phyloP scores from a whole-genome alignment of 2,888 invertebrate genomes.

The Macrosoma leucophasiata region DNA sequence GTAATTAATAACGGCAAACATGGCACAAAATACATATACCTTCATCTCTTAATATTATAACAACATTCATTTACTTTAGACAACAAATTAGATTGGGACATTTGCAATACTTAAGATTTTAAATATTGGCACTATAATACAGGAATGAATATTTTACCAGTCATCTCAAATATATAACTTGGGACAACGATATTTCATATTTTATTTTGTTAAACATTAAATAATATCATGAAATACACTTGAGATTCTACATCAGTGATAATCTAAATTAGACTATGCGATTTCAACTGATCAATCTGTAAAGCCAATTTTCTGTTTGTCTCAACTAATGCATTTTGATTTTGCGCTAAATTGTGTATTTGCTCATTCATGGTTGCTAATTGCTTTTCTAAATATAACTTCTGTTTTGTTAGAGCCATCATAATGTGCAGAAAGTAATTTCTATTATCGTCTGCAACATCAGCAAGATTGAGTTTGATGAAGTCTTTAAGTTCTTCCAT shows the following conservation, averaged over 20 bases:
- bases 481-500: slow-evolving; percentile 63
- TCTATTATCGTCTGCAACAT: slow-evolving; percentile 59
- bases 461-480: slow-evolving; percentile 49
- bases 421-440: slow-evolving; percentile 65
- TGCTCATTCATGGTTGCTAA: slow-evolving; percentile 47
- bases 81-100: no score
- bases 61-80: no score
- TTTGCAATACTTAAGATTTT: no score
- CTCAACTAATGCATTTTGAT: slow-evolving; percentile 61
- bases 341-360: slow-evolving; percentile 47
- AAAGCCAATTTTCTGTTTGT: slow-evolving; percentile 66
- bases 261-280: slow-evolving; percentile 31
- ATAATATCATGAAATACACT: background rate
- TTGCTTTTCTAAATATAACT: slow-evolving; percentile 63
- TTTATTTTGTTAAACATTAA: slow-evolving; percentile 1
- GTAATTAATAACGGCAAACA: no score
- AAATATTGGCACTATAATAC: no score
- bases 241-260: slow-evolving; percentile 1
- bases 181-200: no score
- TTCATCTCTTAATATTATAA: no score
- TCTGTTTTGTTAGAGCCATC: slow-evolving; percentile 68
- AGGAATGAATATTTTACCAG: no score
- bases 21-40: no score
- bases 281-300: slow-evolving; percentile 64
- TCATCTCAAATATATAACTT: no score